phyloP scores from a whole-genome alignment of 2,888 invertebrate species.

The Drosophila flavopinicola region DNA sequence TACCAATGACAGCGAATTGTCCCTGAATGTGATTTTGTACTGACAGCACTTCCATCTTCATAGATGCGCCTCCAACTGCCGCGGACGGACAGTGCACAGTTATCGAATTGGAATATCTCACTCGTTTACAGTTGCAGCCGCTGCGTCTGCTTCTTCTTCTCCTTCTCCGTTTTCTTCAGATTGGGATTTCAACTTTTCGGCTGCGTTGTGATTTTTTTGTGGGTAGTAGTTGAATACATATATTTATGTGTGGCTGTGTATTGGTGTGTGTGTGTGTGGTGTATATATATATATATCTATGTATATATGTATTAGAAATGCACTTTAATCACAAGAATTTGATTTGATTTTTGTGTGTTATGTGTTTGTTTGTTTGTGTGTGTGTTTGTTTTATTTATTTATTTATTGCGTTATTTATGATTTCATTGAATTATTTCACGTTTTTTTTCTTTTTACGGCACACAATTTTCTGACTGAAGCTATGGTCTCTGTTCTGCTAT shows the following conservation, averaged over 20 bases:
- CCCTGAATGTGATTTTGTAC: conserved; percentile 90
- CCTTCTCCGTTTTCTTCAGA: neutral
- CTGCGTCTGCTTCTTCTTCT: conserved; percentile 1
- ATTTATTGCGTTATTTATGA: conserved; percentile 18
- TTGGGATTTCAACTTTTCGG: conserved; percentile 9
- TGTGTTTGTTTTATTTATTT: too few relatives aligned
- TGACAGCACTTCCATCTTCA: conserved; percentile 92
- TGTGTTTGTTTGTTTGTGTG: conserved; percentile 22
- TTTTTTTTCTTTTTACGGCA: conserved; percentile 46
- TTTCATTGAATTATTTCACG: conserved; percentile 44
- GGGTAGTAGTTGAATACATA: conserved; percentile 36
- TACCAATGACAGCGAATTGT: conserved; percentile 87
- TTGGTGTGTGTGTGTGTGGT: conserved; percentile 17
- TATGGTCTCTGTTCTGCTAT: conserved; percentile 20
- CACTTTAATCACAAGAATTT: conserved; percentile 81
- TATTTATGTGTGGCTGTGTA: conserved; percentile 2
- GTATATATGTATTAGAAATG: conserved; percentile 72
- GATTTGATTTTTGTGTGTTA: conserved; percentile 58
- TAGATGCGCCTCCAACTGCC: conserved; percentile 46
- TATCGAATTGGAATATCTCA: conserved; percentile 41
- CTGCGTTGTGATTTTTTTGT: conserved; percentile 43
- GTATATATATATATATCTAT: conserved; percentile 31
- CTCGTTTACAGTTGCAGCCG: conserved; percentile 30
- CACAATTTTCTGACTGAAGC: conserved; percentile 59
- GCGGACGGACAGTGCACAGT: conserved; percentile 24